A percentile compares a stretch with the other conserved stretches of the same genome.
Evolutionary conservation across 2,797 vertebrate species (phyloP).

Genomic region (Taeniopygia guttata): DNA sequence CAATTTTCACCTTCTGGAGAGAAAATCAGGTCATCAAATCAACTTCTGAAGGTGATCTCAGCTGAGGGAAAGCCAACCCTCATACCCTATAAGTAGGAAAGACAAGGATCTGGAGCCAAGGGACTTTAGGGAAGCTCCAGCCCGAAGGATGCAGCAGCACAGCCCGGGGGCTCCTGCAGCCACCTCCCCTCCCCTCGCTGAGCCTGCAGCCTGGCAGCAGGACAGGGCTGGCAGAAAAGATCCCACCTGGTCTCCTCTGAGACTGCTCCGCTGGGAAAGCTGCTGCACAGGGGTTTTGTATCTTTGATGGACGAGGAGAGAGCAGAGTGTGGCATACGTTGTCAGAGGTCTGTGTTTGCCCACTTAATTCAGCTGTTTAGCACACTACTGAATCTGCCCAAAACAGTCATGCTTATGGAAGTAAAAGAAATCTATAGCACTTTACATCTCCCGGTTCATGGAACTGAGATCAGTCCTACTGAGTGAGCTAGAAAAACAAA

Average conservation of each 20-base stretch:
- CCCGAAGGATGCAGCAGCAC: neutral
- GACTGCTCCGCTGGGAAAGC: neutral
- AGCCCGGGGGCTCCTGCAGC: accelerated
- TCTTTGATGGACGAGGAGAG: neutral
- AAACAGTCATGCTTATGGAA: neutral
- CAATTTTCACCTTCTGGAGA: neutral
- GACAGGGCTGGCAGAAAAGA: neutral
- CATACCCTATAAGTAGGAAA: neutral
- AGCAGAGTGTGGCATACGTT: accelerated
- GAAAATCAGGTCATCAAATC: neutral
- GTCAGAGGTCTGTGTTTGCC: neutral
- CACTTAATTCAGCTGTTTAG: neutral
- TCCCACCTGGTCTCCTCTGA: neutral
- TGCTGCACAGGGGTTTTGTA: neutral
- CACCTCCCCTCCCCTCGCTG: accelerated
- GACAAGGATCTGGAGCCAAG: neutral
- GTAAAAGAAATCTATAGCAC: neutral
- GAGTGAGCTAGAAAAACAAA: neutral
- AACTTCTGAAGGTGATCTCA: neutral
- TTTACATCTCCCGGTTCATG: neutral
- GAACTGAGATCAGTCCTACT: neutral
- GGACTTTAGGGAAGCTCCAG: neutral
- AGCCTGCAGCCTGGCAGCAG: neutral
- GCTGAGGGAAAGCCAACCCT: neutral
- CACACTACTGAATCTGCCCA: neutral